These are phyloP conservation scores for Pachyuromys duprasi DNA, from an alignment of 2,797 vertebrate species.

Conservation along the genomic window DNA sequence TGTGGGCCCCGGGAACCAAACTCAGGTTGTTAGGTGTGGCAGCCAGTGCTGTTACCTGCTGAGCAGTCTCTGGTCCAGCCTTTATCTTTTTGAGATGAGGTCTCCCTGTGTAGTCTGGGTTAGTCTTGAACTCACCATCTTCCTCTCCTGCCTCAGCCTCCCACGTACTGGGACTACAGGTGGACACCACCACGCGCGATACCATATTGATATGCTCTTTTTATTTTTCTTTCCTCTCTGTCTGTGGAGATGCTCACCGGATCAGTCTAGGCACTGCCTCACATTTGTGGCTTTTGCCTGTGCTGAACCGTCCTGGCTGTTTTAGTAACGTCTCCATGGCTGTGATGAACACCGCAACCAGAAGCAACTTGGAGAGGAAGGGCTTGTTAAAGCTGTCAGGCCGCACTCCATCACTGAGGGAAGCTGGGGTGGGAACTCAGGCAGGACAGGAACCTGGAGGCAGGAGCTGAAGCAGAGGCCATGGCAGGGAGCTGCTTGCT, in stretches of 20 bases:
- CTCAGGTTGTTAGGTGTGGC: neutral
- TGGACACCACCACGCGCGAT: neutral
- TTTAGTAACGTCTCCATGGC: neutral
- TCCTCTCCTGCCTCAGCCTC: neutral
- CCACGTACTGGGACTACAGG: neutral
- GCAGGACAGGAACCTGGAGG: neutral
- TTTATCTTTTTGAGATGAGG: neutral
- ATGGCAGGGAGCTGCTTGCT: neutral
- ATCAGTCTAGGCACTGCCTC: neutral
- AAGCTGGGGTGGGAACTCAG: neutral
- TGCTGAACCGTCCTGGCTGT: neutral
- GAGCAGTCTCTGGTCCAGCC: too few relatives aligned
- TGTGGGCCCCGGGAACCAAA: neutral
- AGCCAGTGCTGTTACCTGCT: too few relatives aligned
- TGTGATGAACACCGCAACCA: neutral
- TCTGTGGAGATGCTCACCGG: neutral
- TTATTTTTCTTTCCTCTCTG: neutral
- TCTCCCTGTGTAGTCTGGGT: neutral
- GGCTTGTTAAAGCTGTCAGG: neutral
- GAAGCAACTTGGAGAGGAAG: neutral
- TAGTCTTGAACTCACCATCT: neutral
- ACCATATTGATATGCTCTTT: neutral
- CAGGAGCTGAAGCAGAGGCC: neutral
- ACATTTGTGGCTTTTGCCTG: neutral
- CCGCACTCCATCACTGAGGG: neutral